Evolutionary conservation across 2,888 invertebrate species (phyloP), one percentile per base, ranked within the genome.

Genomic region (Dysmachus trigonus): DNA sequence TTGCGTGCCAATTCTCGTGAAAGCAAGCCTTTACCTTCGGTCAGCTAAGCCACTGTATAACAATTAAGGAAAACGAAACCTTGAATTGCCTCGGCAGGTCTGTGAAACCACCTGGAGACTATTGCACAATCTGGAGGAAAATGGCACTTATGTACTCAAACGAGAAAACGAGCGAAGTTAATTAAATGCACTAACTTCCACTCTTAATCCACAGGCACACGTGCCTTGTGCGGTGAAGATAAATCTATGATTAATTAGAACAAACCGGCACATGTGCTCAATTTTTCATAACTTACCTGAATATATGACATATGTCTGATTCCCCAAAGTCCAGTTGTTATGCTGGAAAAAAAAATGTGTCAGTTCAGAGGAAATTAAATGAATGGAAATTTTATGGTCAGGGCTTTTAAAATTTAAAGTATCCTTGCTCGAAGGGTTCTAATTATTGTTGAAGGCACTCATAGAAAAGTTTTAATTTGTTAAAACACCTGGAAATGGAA

Each of bases 1-100:
- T 79, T 79, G 79, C 79, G 79, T 79, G 79, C 31, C 79, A 79
- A 22, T 47, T 0, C 15, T 51, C 79, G 47, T 51, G 79, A 51
- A 79, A 47, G n/a, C 79, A 79, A 76, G 4, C 35, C 30, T 51
- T 51, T 79, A 27, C 30, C 22, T 47, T 13, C 31, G 22, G 18
- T n/a, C 30, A 79, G 22, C 47, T 30, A 79, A 30, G 51, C 7
- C 47, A 41, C 41, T 51, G 30, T 51, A 15, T n/a, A 30, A 41
- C 5, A 51, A 47, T n/a, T 31, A 13, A 79, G 51, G 51, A 51
- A 79, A 47, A 79, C 30, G n/a, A 79, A 30, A 51, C 79, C 79
- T 79, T 79, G 79, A 79, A 51, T 31, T 30, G 18, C n/a, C 4
- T 0, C 3, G 22, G 47, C 47, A 79, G 41, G 76, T 7, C 22